These are phyloP conservation scores for Platycnemis pennipes DNA, from an alignment of 2,888 invertebrate genomes.

Conservation along the genomic window DNA sequence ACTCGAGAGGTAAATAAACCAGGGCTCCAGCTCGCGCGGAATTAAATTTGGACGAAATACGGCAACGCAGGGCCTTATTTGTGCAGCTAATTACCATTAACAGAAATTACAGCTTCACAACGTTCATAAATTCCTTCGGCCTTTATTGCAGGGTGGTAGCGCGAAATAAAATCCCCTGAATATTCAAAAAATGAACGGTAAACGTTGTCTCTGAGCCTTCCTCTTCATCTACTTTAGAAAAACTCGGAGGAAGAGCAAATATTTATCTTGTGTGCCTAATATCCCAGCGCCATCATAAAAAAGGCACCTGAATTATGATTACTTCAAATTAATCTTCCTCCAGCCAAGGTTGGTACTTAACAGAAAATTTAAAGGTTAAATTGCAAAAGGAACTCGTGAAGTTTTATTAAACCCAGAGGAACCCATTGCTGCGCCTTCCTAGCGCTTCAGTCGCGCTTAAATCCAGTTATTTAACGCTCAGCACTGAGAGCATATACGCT, in stretches of 20 bases:
- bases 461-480: neutral
- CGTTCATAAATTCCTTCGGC: slow-evolving; percentile 12
- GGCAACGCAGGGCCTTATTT: neutral
- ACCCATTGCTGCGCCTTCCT: neutral
- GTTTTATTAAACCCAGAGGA: neutral
- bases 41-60: slow-evolving; percentile 21
- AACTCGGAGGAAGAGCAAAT: neutral
- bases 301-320: neutral
- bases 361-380: neutral
- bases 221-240: neutral
- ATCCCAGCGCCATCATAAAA: neutral
- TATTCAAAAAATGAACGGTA: neutral
- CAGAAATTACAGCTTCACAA: neutral
- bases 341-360: neutral
- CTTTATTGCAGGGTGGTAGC: neutral
- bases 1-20: neutral
- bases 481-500: neutral
- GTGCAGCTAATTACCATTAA: slow-evolving; percentile 20
- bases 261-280: neutral
- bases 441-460: neutral
- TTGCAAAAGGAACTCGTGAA: neutral
- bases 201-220: neutral
- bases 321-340: neutral
- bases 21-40: neutral
- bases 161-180: neutral